These are phyloP conservation scores for Pterocles burchelli DNA, from an alignment of 2,113 vertebrate genomes.

Conservation along the genomic window DNA sequence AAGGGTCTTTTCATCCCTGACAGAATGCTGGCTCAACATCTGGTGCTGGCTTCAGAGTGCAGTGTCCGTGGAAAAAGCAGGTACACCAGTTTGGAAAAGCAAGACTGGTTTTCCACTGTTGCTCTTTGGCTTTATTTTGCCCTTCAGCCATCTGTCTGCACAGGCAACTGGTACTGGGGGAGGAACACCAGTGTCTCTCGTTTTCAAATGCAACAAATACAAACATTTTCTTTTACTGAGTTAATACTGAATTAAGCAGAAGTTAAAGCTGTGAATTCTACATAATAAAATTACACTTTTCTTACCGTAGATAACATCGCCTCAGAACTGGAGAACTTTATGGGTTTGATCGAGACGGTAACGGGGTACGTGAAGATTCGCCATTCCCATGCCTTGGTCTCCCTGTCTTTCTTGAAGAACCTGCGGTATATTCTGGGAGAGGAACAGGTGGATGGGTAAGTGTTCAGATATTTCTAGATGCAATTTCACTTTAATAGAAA, in stretches of 20 bases:
- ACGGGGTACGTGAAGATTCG: constrained; percentile 95
- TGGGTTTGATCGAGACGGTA: constrained; percentile 96
- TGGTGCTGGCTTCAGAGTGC: constrained; percentile 7
- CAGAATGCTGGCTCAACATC: not conserved
- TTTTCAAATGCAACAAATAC: not conserved
- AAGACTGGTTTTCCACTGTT: not conserved
- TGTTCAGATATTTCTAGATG: not conserved
- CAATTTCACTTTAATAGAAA: not conserved
- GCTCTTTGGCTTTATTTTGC: constrained; percentile 23
- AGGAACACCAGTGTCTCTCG: not conserved
- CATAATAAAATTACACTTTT: not conserved
- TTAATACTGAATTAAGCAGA: not conserved
- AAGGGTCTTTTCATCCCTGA: not conserved
- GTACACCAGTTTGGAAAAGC: not conserved
- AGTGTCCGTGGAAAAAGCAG: not conserved
- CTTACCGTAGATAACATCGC: constrained; percentile 88
- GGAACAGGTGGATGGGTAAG: constrained; percentile 91
- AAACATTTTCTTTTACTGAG: not conserved
- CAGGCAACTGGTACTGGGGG: not conserved
- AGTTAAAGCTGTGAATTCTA: not conserved
- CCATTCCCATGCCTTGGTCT: constrained; percentile 92
- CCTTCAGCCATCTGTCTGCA: not conserved
- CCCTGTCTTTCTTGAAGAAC: constrained; percentile 94
- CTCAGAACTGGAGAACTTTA: constrained; percentile 96
- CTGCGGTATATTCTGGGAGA: constrained; percentile 91